Conservation (phyloP, 2,113 vertebrate genomes). For the Hippocampus barbouri region DNA sequence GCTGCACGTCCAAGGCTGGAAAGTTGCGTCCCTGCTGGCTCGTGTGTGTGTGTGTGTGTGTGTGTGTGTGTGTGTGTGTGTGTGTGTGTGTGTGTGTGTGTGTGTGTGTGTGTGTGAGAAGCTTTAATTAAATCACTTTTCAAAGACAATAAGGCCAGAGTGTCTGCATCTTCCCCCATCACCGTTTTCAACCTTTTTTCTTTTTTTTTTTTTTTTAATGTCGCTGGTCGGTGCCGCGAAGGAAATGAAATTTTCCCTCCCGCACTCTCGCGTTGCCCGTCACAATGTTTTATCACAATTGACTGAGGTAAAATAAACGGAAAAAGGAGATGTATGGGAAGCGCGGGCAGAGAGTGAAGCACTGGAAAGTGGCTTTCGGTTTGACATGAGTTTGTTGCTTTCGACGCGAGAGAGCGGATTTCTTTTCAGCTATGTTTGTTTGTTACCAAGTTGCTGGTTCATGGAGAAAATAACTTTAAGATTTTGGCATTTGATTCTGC, state of each 20-base stretch:
- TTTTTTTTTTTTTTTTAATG: slow-evolving; percentile 42
- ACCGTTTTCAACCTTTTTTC: slow-evolving; percentile 70
- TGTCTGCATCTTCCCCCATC: slow-evolving; percentile 76
- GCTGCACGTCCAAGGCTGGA: slow-evolving; percentile 76
- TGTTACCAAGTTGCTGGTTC: neutral
- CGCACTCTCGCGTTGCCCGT: slow-evolving; percentile 20
- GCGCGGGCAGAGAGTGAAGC: slow-evolving; percentile 4
- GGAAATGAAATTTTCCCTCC: slow-evolving; percentile 63
- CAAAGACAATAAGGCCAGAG: slow-evolving; percentile 84
- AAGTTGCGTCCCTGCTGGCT: slow-evolving; percentile 57
- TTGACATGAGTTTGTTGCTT: slow-evolving; percentile 1
- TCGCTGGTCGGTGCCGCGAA: slow-evolving; percentile 55
- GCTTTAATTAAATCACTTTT: slow-evolving; percentile 87
- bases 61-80: slow-evolving; percentile 23
- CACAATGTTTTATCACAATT: slow-evolving; percentile 51
- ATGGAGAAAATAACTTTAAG: neutral
- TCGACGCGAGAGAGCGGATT: neutral
- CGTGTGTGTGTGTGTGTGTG: slow-evolving; percentile 5
- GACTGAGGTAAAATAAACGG: slow-evolving; percentile 55
- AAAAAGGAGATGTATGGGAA: slow-evolving; percentile 9
- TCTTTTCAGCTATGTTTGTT: neutral
- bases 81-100: too few species aligned
- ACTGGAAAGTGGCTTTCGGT: slow-evolving; percentile 22
- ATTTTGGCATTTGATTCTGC: neutral
- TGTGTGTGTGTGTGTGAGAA: slow-evolving; percentile 32